Conservation (phyloP, 2,888 invertebrate genomes). For the Ethmia dodecea region DNA sequence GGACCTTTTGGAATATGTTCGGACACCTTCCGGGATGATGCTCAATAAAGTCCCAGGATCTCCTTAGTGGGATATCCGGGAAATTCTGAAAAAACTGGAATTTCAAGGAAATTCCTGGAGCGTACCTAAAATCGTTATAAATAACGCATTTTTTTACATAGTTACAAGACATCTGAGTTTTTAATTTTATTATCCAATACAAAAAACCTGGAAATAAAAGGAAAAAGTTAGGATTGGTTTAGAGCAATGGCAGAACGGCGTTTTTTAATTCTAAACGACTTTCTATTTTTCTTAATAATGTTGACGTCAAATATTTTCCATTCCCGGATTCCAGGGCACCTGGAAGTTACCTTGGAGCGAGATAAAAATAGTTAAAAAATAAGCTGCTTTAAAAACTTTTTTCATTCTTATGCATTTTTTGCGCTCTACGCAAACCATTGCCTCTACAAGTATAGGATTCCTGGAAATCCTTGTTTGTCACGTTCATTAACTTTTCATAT, state of each 20-base stretch:
- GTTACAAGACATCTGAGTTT: not conserved
- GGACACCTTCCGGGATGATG: not conserved
- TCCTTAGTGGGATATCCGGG: not conserved
- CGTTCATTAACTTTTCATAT: too few relatives aligned
- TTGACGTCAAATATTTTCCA: conserved; percentile 10
- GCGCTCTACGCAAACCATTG: too few relatives aligned
- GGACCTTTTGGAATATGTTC: not conserved
- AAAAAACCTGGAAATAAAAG: not conserved
- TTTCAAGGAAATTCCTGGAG: too few relatives aligned
- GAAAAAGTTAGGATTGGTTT: not conserved
- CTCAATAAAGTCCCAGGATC: not conserved
- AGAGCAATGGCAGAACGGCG: not conserved
- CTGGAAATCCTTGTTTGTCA: too few relatives aligned
- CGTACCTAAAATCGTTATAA: too few relatives aligned
- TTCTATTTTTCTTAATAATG: not conserved
- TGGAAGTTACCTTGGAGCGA: too few relatives aligned
- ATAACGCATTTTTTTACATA: too few relatives aligned
- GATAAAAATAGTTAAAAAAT: too few relatives aligned
- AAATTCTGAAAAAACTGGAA: not conserved
- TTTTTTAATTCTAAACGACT: not conserved
- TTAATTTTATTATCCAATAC: not conserved
- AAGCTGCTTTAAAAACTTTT: too few relatives aligned
- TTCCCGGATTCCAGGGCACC: too few relatives aligned
- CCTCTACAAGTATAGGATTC: too few relatives aligned
- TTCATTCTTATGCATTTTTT: too few relatives aligned